Percentiles rank a stretch among this genome's conserved stretches.
These are phyloP conservation scores for Nibea coibor DNA, from an alignment of 2,113 vertebrate species.

Conservation along the genomic window DNA sequence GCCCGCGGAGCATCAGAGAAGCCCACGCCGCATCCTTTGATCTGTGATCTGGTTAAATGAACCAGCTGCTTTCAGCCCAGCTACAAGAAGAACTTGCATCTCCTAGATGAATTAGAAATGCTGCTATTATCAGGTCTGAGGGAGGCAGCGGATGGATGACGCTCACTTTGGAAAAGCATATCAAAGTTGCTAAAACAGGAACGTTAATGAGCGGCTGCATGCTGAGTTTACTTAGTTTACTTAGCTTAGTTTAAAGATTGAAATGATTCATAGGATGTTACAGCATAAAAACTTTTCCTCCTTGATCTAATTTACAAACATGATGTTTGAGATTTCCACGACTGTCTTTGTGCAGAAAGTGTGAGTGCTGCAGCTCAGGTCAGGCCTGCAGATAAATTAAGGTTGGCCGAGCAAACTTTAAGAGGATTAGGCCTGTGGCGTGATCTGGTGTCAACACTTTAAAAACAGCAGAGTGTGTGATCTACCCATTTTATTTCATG, in stretches of 20 bases:
- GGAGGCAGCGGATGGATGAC: neutral
- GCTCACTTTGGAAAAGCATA: conserved; percentile 6
- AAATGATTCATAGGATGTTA: no score
- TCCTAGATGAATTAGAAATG: neutral
- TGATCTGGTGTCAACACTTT: conserved; percentile 1
- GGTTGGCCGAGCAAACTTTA: conserved; percentile 6
- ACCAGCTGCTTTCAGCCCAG: conserved; percentile 23
- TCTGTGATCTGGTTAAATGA: conserved; percentile 54
- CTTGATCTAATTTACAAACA: neutral
- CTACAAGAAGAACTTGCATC: neutral
- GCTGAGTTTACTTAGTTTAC: neutral
- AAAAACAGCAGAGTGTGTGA: neutral
- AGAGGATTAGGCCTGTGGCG: conserved; percentile 33
- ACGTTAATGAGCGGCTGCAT: neutral
- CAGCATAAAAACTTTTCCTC: neutral
- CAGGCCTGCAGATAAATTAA: conserved; percentile 40
- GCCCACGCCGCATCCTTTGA: conserved; percentile 27
- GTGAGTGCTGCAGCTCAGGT: neutral
- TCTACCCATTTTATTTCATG: neutral
- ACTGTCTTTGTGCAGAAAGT: neutral
- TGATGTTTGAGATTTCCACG: neutral
- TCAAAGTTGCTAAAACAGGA: neutral
- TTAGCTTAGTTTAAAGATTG: no score
- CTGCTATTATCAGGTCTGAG: conserved; percentile 1
- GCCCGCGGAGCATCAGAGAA: conserved; percentile 27